These are phyloP conservation scores for Poecilia velifera DNA, from an alignment of 2,797 vertebrate genomes.

Conservation along the genomic window DNA sequence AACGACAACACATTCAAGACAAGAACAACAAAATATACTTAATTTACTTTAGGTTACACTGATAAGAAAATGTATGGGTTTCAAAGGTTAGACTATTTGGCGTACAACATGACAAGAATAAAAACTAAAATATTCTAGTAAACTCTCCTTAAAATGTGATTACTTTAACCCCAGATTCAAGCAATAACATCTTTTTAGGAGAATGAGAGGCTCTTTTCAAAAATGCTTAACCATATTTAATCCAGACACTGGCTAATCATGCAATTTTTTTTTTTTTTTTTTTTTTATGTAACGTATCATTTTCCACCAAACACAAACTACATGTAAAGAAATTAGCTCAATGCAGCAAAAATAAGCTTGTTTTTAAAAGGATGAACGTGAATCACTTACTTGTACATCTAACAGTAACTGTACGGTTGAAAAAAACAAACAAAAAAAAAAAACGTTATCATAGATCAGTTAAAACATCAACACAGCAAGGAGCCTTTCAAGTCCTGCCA, in stretches of 20 bases:
- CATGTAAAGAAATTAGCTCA: background rate
- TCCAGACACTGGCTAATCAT: background rate
- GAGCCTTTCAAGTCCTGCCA: conserved; percentile 44
- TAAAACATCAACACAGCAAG: conserved; percentile 20
- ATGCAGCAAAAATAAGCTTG: background rate
- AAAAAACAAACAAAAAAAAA: background rate
- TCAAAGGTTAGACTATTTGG: background rate
- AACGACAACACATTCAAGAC: background rate
- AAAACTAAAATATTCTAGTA: background rate
- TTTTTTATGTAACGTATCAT: background rate
- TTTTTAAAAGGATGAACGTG: background rate
- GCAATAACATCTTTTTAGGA: background rate
- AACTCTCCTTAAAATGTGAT: background rate
- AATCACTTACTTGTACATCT: background rate
- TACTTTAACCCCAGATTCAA: background rate
- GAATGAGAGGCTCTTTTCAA: background rate
- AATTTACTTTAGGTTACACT: background rate
- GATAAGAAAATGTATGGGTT: background rate
- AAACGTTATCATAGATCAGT: conserved; percentile 4
- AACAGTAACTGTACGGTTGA: background rate
- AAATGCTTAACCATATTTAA: background rate
- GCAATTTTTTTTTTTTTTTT: too few species aligned
- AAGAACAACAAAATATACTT: background rate
- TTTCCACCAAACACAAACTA: background rate
- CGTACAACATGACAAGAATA: background rate